Evolutionary conservation across 1,140 invertebrate genomes (phyloP).

Genomic region (Babylonia areolata): DNA sequence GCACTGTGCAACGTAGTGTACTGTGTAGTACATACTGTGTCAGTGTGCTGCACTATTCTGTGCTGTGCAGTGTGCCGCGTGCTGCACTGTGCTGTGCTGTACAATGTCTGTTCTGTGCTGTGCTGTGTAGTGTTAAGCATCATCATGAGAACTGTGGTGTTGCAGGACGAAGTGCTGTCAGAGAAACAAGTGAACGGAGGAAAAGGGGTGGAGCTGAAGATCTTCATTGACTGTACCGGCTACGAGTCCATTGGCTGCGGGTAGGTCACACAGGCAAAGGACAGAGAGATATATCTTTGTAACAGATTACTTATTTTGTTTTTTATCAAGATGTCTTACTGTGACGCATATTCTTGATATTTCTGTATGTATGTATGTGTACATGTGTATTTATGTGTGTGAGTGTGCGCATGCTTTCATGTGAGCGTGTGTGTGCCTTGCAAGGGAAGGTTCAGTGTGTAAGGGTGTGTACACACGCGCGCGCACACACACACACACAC

Average conservation of each 20-base stretch:
- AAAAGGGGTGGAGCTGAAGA: constrained; percentile 61
- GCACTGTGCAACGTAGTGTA: neutral
- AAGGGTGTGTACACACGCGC: no score
- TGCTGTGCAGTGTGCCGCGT: neutral
- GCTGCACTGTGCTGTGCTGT: neutral
- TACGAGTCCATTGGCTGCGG: constrained; percentile 75
- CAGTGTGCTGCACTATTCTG: no score
- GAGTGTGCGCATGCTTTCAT: neutral
- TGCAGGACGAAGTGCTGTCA: constrained; percentile 27
- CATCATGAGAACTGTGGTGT: neutral
- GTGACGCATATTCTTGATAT: no score
- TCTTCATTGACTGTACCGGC: constrained; percentile 74
- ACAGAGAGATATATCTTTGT: no score
- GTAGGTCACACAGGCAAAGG: constrained; percentile 66
- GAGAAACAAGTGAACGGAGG: constrained; percentile 14
- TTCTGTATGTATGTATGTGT: no score
- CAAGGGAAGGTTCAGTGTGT: no score
- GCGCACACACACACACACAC: no score
- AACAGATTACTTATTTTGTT: no score
- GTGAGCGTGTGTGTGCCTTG: no score
- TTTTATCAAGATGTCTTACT: neutral
- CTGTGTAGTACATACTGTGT: no score
- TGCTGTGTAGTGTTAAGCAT: neutral
- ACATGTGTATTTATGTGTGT: neutral
- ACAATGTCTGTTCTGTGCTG: neutral